phyloP scores from a whole-genome alignment of 2,113 vertebrate genomes.

The Xerus inauris region DNA sequence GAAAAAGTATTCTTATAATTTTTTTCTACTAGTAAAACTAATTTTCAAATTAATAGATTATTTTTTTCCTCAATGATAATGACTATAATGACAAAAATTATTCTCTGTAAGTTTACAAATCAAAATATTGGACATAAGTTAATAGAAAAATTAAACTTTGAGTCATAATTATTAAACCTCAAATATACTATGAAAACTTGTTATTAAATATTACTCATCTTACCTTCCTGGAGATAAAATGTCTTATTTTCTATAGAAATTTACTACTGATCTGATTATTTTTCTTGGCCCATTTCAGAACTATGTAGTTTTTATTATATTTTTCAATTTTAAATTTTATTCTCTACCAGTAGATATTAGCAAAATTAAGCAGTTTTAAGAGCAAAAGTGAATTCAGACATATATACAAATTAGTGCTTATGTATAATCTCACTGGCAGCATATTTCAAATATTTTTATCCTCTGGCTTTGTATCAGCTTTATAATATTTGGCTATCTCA shows the following conservation, averaged over 20 bases:
- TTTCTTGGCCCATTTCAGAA: neutral
- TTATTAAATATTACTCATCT: too few species aligned
- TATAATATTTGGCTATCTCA: neutral
- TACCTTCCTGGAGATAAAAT: neutral
- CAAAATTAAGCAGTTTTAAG: neutral
- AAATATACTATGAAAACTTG: too few species aligned
- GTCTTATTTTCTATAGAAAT: neutral
- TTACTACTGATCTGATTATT: neutral
- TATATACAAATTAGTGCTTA: neutral
- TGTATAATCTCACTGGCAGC: neutral
- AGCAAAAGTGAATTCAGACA: neutral
- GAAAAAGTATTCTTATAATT: too few species aligned
- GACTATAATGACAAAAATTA: too few species aligned
- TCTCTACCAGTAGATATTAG: neutral
- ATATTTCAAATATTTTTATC: neutral
- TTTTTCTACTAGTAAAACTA: too few species aligned
- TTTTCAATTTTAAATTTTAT: neutral
- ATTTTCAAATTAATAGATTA: too few species aligned
- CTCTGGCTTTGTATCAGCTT: neutral
- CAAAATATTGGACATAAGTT: too few species aligned
- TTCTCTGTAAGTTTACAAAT: too few species aligned
- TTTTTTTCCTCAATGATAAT: too few species aligned
- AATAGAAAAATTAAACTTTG: too few species aligned
- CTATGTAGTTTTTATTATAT: neutral
- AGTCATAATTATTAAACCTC: too few species aligned